Percentiles rank a stretch among this genome's conserved stretches.
These are phyloP conservation scores for Tanytarsus gracilentus DNA, from an alignment of 2,888 invertebrate genomes.

Conservation along the genomic window DNA sequence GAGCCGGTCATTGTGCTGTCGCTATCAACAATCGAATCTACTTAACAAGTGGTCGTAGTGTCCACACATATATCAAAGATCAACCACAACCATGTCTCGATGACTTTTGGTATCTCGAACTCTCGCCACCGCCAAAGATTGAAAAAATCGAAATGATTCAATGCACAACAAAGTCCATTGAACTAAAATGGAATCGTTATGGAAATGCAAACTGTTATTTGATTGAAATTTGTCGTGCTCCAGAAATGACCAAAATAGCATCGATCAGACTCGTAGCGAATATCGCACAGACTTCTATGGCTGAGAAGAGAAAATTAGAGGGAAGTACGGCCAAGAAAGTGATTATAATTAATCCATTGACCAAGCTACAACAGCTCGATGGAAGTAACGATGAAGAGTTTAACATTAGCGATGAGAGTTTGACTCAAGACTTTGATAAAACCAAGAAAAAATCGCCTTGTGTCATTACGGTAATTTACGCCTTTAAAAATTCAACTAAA, in stretches of 20 bases:
- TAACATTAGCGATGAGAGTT: too few relatives aligned
- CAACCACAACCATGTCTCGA: not conserved
- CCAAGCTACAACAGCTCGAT: too few relatives aligned
- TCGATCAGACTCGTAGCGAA: not conserved
- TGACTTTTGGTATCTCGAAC: not conserved
- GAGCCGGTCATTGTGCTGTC: slow-evolving; percentile 17
- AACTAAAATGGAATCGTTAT: not conserved
- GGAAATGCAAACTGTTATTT: not conserved
- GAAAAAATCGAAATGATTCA: not conserved
- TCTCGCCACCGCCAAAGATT: not conserved
- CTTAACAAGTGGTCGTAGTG: not conserved
- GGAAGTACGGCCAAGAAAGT: too few relatives aligned
- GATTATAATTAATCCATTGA: too few relatives aligned
- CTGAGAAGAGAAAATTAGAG: not conserved
- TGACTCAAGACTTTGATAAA: too few relatives aligned
- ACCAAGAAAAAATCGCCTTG: too few relatives aligned
- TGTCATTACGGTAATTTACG: too few relatives aligned
- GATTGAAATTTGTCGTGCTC: not conserved
- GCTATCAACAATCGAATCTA: not conserved
- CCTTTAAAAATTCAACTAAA: not conserved
- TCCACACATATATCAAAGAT: not conserved
- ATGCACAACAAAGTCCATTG: not conserved
- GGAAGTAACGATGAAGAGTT: too few relatives aligned
- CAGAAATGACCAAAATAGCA: not conserved
- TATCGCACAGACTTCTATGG: not conserved